Evolutionary conservation across 2,113 vertebrate genomes (phyloP), one percentile per base, ranked within the genome.

Genomic region (Protomyctophum bolini): DNA sequence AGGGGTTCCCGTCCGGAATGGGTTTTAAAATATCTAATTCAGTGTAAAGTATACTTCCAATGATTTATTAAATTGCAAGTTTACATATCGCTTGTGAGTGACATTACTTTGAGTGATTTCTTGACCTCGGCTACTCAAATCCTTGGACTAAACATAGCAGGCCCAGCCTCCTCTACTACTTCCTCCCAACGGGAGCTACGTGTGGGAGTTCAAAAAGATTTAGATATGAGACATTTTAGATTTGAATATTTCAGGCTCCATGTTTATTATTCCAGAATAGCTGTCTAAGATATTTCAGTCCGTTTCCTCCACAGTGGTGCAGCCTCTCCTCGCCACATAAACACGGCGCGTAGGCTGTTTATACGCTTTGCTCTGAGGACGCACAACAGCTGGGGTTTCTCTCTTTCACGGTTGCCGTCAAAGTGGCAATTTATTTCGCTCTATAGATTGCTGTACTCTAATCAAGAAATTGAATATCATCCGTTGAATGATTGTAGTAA

Each of bases 231-330:
- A 47, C 68, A 61, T 57, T 75, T 61, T 46, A 45, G 68, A 64
- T 58, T 10, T 0, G 57, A 72, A 84, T 68, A 84, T 84, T 81
- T 77, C 72, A 65, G 72, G 49, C 67, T 21, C 48, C 48, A 57
- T 77, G 77, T 90, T 87, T 83, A 77, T 86, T 81, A 63, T 82
- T 86, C 64, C 11, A 57, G 78, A 80, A 80, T 45, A 79, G 54
- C 52, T 49, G 21, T 72, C 58, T 46, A 57, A 21, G 63, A 73
- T 70, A 73, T 73, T 77, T 82, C 33, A 54, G 59, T 60, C n/a
- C 10, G 59, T 77, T 86, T 80, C 64, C 61, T 66, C 63, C 0
- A 2, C 0, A 2, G 46, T 29, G n/a, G n/a, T 51, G 58, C 58
- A 67, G 28, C 29, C 11, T 41, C 33, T 33, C 9, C 21, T 41